Conservation (phyloP, 2,113 vertebrate genomes). For the Tychaedon coryphoeus region DNA sequence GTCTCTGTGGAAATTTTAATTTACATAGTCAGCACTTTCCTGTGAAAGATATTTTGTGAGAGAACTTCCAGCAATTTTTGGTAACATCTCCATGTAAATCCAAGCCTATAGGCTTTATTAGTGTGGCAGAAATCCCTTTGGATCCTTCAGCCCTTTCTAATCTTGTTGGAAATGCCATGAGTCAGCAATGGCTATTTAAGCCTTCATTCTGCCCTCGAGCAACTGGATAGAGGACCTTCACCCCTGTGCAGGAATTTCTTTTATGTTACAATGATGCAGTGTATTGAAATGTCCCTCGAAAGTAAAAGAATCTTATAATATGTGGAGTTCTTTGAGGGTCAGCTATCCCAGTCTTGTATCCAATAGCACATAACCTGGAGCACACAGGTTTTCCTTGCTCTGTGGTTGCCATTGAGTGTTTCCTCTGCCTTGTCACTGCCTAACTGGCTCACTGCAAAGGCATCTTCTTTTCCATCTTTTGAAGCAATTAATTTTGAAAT, state of each 20-base stretch:
- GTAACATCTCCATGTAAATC: neutral
- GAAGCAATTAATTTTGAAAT: neutral
- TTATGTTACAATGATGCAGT: neutral
- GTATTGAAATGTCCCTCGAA: neutral
- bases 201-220: neutral
- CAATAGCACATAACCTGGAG: neutral
- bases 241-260: neutral
- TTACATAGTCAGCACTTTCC: neutral
- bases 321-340: neutral
- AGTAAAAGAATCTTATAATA: neutral
- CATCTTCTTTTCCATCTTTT: neutral
- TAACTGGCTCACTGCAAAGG: neutral
- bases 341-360: neutral
- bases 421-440: neutral
- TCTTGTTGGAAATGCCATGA: neutral
- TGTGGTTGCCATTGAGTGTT: neutral
- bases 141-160: neutral
- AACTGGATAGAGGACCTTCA: neutral
- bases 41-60: neutral
- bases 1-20: neutral
- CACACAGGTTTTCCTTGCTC: neutral
- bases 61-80: neutral
- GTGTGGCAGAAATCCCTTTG: neutral
- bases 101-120: neutral
- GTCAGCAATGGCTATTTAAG: neutral